Conservation (phyloP, 2,888 invertebrate species). For the Portevinia maculata region DNA sequence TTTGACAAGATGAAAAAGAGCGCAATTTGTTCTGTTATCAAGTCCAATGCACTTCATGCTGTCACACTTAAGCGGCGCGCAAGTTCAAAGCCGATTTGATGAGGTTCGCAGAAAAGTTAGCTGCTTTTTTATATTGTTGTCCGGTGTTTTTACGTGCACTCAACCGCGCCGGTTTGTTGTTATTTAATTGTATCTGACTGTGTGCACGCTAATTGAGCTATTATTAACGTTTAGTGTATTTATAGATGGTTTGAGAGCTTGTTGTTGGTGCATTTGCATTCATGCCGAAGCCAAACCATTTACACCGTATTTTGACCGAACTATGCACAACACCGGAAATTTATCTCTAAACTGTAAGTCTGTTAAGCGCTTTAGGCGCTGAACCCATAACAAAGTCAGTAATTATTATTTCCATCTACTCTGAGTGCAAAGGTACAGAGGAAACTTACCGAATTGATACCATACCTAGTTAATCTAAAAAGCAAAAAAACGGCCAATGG, state of each 20-base stretch:
- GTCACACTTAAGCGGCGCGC: conserved; percentile 24
- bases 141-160: conserved; percentile 52
- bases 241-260: neutral
- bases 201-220: conserved; percentile 61
- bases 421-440: too few species aligned
- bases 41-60: conserved; percentile 48
- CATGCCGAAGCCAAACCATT: too few species aligned
- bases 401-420: too few species aligned
- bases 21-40: conserved; percentile 39
- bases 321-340: conserved; percentile 34
- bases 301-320: neutral
- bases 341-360: too few species aligned
- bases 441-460: too few species aligned
- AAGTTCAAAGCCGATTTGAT: conserved; percentile 67
- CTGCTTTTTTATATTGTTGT: conserved; percentile 10
- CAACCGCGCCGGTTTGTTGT: conserved; percentile 64
- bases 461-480: too few species aligned
- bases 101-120: conserved; percentile 49
- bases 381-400: neutral
- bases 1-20: conserved; percentile 36
- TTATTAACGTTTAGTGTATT: conserved; percentile 40
- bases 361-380: conserved; percentile 50
- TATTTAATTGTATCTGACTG: conserved; percentile 62
- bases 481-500: too few species aligned
- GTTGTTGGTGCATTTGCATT: conserved; percentile 6